Percentiles rank a stretch among this genome's conserved stretches.
These are phyloP conservation scores for Ammodytes marinus DNA, from an alignment of 2,113 vertebrate genomes.

Conservation along the genomic window DNA sequence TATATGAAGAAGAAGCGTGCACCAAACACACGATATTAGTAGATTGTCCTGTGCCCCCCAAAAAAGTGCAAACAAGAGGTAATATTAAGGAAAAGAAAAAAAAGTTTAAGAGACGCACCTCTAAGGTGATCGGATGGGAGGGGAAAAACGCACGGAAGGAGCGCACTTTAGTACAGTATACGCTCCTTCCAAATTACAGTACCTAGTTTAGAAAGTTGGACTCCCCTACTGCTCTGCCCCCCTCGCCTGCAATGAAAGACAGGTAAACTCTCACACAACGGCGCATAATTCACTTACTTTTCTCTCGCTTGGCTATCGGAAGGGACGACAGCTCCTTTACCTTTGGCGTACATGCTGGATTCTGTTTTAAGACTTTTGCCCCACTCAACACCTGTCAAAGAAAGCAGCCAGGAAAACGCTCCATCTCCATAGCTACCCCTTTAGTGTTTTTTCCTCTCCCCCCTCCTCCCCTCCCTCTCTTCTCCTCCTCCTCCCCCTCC, in stretches of 20 bases:
- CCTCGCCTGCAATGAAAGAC: slow-evolving; percentile 52
- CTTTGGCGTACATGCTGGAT: slow-evolving; percentile 94
- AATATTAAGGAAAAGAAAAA: not conserved
- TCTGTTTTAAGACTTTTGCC: slow-evolving; percentile 89
- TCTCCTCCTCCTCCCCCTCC: slow-evolving; percentile 7
- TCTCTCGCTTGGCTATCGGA: slow-evolving; percentile 94
- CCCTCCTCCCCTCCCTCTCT: not conserved
- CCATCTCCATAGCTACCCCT: slow-evolving; percentile 91
- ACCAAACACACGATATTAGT: not conserved
- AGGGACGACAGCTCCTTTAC: slow-evolving; percentile 93
- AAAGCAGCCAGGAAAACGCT: slow-evolving; percentile 88
- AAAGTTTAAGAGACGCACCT: slow-evolving; percentile 76
- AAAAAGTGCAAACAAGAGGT: slow-evolving; percentile 34
- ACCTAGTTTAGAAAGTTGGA: slow-evolving; percentile 82
- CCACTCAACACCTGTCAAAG: slow-evolving; percentile 94
- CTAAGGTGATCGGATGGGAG: slow-evolving; percentile 45
- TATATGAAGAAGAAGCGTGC: not conserved
- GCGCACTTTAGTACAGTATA: slow-evolving; percentile 51
- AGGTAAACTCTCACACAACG: slow-evolving; percentile 65
- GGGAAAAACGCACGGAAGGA: slow-evolving; percentile 29
- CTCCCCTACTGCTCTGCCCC: slow-evolving; percentile 60
- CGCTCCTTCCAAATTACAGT: slow-evolving; percentile 79
- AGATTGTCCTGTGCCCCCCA: not conserved
- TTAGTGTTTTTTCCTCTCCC: slow-evolving; percentile 84
- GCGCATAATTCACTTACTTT: slow-evolving; percentile 89